Percentiles rank a stretch among this genome's conserved stretches.
Conservation (phyloP, 2,797 vertebrate genomes). For the Danio aesculapii region DNA sequence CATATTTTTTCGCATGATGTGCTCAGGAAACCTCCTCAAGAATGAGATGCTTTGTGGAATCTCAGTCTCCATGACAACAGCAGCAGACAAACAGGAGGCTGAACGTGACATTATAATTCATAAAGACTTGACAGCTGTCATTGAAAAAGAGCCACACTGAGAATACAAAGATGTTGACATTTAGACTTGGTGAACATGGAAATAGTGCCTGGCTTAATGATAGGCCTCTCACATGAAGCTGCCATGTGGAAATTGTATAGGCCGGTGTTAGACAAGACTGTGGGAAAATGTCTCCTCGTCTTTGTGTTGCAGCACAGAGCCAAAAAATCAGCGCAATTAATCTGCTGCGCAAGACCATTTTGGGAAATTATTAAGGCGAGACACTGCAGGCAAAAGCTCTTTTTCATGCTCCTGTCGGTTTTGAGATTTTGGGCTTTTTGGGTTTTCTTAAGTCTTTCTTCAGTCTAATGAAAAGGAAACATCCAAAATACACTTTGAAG, state of each 20-base stretch:
- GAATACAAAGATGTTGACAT: slow-evolving; percentile 40
- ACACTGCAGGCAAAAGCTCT: too few relatives aligned
- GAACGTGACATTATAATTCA: slow-evolving; percentile 49
- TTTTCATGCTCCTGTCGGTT: too few relatives aligned
- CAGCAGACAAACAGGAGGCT: slow-evolving; percentile 54
- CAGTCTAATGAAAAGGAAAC: too few relatives aligned
- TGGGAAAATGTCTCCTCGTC: slow-evolving; percentile 20
- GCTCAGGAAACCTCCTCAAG: slow-evolving; percentile 39
- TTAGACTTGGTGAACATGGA: slow-evolving; percentile 39
- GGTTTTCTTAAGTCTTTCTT: too few relatives aligned
- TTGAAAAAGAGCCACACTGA: slow-evolving; percentile 19
- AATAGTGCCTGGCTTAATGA: slow-evolving; percentile 38
- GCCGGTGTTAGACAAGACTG: slow-evolving; percentile 24
- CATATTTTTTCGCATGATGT: slow-evolving; percentile 29
- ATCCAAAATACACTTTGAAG: too few relatives aligned
- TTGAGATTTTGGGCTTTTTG: too few relatives aligned
- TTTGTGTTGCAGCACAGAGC: background rate
- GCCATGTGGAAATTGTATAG: slow-evolving; percentile 38
- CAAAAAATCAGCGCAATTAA: slow-evolving; percentile 13
- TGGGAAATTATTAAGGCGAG: slow-evolving; percentile 19
- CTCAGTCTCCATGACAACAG: slow-evolving; percentile 65
- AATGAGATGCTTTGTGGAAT: slow-evolving; percentile 51
- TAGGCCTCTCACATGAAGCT: slow-evolving; percentile 28
- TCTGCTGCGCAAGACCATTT: slow-evolving; percentile 18
- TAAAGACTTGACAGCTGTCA: slow-evolving; percentile 39